Conservation (phyloP, 2,888 invertebrate genomes). For the Lasioglossum zephyrum region DNA sequence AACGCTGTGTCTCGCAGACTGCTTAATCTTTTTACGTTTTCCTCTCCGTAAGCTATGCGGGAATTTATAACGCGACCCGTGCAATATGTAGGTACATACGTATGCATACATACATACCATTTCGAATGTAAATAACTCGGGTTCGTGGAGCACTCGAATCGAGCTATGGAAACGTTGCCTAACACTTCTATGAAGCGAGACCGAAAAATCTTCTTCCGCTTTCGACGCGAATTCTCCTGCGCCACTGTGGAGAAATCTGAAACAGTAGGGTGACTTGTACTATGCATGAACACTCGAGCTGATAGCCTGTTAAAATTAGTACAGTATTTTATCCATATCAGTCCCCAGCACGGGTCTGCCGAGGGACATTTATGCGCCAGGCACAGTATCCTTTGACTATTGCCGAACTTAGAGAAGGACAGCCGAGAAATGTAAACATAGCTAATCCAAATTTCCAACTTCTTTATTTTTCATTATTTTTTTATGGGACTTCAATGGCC, state of each 20-base stretch:
- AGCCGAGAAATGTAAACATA: too few relatives aligned
- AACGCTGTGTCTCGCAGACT: background rate
- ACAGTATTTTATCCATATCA: too few relatives aligned
- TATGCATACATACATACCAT: background rate
- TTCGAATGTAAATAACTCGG: slow-evolving; percentile 40
- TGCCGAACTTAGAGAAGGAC: too few relatives aligned
- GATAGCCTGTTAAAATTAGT: too few relatives aligned
- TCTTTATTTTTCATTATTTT: too few relatives aligned
- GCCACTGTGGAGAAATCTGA: background rate
- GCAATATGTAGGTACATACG: background rate
- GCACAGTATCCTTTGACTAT: too few relatives aligned
- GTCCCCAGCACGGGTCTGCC: too few relatives aligned
- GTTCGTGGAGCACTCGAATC: slow-evolving; percentile 20
- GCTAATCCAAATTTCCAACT: too few relatives aligned
- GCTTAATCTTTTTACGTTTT: slow-evolving; percentile 17
- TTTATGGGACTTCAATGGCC: too few relatives aligned
- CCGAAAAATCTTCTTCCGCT: slow-evolving; percentile 11
- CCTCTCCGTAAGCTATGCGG: background rate
- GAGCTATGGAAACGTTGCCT: slow-evolving; percentile 41
- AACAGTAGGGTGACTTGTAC: background rate
- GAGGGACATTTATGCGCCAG: too few relatives aligned
- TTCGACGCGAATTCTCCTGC: background rate
- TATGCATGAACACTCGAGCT: too few relatives aligned
- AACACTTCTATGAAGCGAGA: slow-evolving; percentile 7
- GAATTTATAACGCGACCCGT: slow-evolving; percentile 31